A percentile compares a stretch with the other conserved stretches of the same genome.
phyloP scores from a whole-genome alignment of 2,113 vertebrate species.

The Tinamus guttatus region DNA sequence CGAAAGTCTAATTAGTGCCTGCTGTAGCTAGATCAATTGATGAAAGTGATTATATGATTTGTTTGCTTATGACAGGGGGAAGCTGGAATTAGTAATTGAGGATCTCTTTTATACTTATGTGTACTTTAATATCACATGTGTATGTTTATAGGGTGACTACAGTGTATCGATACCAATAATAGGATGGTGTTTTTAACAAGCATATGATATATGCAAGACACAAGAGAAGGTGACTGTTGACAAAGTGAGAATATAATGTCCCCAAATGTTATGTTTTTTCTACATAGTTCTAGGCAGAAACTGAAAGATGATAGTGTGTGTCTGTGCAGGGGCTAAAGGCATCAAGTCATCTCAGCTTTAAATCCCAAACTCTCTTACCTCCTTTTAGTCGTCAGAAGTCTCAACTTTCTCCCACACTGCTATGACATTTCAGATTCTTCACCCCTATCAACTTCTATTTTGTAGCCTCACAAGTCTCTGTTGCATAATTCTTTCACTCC shows the following conservation, averaged over 20 bases:
- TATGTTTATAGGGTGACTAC: not conserved
- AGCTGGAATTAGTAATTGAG: conserved; percentile 29
- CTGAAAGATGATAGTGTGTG: not conserved
- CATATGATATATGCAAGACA: not conserved
- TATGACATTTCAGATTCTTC: conserved; percentile 30
- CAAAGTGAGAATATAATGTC: conserved; percentile 14
- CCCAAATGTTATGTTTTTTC: not conserved
- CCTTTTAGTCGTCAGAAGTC: not conserved
- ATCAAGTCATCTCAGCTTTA: not conserved
- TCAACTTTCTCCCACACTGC: conserved; percentile 22
- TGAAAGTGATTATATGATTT: conserved; percentile 57
- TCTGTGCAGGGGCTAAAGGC: not conserved
- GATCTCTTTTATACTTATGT: not conserved
- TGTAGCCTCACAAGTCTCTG: not conserved
- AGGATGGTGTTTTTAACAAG: not conserved
- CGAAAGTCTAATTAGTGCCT: conserved; percentile 48
- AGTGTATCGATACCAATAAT: not conserved
- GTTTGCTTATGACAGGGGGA: conserved; percentile 49
- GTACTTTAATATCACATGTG: conserved; percentile 10
- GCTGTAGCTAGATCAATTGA: conserved; percentile 42
- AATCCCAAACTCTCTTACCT: not conserved
- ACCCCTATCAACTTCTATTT: conserved; percentile 18
- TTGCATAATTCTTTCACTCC: conserved; percentile 49
- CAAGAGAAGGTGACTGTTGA: not conserved
- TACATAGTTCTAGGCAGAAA: not conserved